These are phyloP conservation scores for Eutrigla gurnardus DNA, from an alignment of 2,797 vertebrate genomes.

Conservation along the genomic window DNA sequence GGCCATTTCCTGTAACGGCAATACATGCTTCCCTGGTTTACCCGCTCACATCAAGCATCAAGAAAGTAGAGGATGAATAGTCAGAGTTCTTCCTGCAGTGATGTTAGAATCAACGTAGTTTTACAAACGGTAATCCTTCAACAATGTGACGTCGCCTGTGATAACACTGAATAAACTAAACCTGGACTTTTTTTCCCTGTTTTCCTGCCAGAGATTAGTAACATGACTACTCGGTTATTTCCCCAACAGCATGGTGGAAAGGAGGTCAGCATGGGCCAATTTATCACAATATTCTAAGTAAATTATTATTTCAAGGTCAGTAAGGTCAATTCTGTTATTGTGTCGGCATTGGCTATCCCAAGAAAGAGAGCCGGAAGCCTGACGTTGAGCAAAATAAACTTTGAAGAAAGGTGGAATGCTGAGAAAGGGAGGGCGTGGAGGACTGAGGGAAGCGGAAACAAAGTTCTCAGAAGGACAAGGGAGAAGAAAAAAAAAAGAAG, in stretches of 20 bases:
- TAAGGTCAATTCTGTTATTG: not conserved
- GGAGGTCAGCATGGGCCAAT: not conserved
- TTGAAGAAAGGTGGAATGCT: not conserved
- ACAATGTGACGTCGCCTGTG: not conserved
- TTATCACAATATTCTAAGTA: not conserved
- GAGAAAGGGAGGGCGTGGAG: not conserved
- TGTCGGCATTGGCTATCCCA: not conserved
- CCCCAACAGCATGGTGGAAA: not conserved
- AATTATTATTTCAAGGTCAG: not conserved
- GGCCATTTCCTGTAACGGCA: not conserved
- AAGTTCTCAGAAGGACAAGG: slow-evolving; percentile 7
- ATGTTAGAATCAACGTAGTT: not conserved
- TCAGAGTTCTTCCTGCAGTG: not conserved
- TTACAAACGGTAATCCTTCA: not conserved
- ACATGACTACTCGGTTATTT: not conserved
- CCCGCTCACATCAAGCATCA: not conserved
- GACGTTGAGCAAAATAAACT: not conserved
- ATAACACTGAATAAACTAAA: not conserved
- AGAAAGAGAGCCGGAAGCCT: not conserved
- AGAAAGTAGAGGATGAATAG: not conserved
- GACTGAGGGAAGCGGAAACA: slow-evolving; percentile 13
- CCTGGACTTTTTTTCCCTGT: not conserved
- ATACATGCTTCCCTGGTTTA: not conserved
- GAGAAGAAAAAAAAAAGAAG: not conserved
- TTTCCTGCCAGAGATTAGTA: slow-evolving; percentile 5